Base-by-base conservation (phyloP, 2,113 vertebrate species). In the Bubo scandiacus region DNA sequence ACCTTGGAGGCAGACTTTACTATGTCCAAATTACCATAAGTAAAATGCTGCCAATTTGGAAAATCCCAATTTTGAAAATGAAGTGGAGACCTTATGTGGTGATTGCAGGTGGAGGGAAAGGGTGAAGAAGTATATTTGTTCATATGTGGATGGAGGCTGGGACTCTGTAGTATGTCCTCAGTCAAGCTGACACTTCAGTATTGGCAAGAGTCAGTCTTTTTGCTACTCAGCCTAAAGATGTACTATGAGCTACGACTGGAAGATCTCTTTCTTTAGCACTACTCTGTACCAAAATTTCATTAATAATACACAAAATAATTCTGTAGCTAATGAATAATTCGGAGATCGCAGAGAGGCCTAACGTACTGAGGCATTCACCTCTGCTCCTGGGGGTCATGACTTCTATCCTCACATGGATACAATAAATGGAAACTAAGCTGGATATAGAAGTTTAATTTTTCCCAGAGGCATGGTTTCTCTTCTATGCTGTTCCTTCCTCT, bases 381-480 rank as follows among this genome's bases (percentile, higher is more conserved):
- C 73, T 97, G 68, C 45, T 88, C 92, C 47, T 0, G 0, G n/a
- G 43, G 61, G 86, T 96, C 65, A 20, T 51, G 57, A 72, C 74
- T 92, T 73, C 5, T 84, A 19, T 68, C 71, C 17, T 95, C 62
- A 47, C 42, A 17, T 21, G 71, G 54, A 63, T 84, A 75, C 47
- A 92, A 94, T 49, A 93, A 85, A 95, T 94, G 62, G 90, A 96
- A 97, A 94, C 67, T 51, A 58, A 86, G 67, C 92, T 94, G 90
- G 72, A 90, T 94, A 94, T 90, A 95, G 95, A 97, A 93, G 86
- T 82, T 57, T 91, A 74, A 88, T 94, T 90, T 96, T 89, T 97
- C 96, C 95, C 93, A 86, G 84, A 90, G 83, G 95, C n/a, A 92
- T 65, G 0, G 27, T 52, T 93, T 86, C 38, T 88, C 21, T 93